Percentiles rank a stretch among this genome's conserved stretches.
Evolutionary conservation across 2,113 vertebrate species (phyloP).

Genomic region (Harpagus bidentatus): DNA sequence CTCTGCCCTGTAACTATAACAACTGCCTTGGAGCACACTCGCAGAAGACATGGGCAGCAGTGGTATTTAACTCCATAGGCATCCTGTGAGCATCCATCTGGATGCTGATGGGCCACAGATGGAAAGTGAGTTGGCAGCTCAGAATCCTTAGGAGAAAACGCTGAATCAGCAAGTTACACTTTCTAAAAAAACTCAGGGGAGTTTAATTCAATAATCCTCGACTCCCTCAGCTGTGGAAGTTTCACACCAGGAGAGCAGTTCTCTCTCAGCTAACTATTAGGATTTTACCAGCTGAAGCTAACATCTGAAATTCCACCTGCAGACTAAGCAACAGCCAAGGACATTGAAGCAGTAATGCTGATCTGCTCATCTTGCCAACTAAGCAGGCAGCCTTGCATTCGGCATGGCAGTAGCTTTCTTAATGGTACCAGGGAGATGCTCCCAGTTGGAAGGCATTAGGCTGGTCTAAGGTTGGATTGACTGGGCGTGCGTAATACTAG

Average conservation of each 20-base stretch:
- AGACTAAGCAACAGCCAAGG: background rate
- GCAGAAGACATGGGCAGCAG: background rate
- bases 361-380: background rate
- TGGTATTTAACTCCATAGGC: background rate
- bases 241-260: background rate
- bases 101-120: slow-evolving; percentile 14
- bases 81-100: slow-evolving; percentile 12
- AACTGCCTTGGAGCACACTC: background rate
- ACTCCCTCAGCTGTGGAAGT: background rate
- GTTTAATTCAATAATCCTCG: background rate
- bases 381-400: background rate
- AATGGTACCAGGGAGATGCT: accelerated
- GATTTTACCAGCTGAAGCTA: background rate
- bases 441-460: background rate
- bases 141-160: background rate
- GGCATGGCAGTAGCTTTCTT: background rate
- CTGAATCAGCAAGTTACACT: background rate
- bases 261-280: background rate
- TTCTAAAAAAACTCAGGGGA: background rate
- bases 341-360: background rate
- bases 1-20: background rate
- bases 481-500: background rate
- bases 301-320: background rate
- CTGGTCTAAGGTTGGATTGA: background rate
- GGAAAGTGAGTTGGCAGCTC: background rate